Percentiles rank a stretch among this genome's conserved stretches.
These are phyloP conservation scores for Deroplatys truncata DNA, from an alignment of 2,888 invertebrate species.

Conservation along the genomic window DNA sequence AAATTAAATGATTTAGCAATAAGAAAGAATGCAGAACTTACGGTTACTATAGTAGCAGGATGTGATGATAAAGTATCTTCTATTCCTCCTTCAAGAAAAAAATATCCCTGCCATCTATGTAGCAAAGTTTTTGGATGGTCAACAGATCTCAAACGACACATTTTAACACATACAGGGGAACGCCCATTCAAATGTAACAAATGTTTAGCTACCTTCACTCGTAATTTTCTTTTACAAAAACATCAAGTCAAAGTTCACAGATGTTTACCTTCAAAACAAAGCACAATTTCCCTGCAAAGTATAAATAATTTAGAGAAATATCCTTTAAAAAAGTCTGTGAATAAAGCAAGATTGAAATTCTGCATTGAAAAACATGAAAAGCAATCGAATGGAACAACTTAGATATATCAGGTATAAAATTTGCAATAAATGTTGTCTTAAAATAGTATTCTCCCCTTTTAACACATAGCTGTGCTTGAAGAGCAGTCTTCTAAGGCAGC, in stretches of 20 bases:
- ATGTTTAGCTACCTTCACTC: constrained; percentile 43
- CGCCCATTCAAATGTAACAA: constrained; percentile 42
- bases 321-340: background rate
- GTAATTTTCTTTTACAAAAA: constrained; percentile 45
- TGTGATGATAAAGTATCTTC: background rate
- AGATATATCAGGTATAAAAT: background rate
- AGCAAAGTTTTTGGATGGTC: constrained; percentile 44
- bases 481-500: no score
- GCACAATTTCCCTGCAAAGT: background rate
- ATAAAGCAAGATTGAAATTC: background rate
- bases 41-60: background rate
- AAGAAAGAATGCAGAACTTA: background rate
- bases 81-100: constrained; percentile 32
- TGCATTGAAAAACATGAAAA: background rate
- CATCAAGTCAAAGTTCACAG: constrained; percentile 41
- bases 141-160: constrained; percentile 45
- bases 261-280: background rate
- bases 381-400: background rate
- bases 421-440: background rate
- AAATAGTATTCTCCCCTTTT: no score
- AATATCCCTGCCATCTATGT: constrained; percentile 43
- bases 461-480: no score
- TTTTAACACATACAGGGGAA: constrained; percentile 45
- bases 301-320: background rate
- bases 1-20: background rate